phyloP scores from a whole-genome alignment of 2,797 vertebrate genomes.

The Somateria mollissima region DNA sequence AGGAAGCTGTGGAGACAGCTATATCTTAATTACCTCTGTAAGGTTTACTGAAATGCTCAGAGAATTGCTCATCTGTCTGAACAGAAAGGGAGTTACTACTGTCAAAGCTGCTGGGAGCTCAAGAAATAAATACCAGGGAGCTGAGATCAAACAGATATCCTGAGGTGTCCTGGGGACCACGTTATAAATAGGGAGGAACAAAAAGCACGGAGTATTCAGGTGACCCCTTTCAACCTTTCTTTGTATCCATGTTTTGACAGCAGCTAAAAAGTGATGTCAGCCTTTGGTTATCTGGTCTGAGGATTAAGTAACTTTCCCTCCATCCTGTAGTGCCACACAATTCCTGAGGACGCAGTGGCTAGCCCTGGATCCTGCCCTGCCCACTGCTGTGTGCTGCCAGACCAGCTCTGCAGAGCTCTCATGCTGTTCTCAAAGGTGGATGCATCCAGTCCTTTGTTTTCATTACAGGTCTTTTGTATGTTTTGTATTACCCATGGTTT shows the following conservation, averaged over 20 bases:
- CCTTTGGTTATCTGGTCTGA: neutral
- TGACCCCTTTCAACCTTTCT: neutral
- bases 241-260: neutral
- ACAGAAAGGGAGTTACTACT: neutral
- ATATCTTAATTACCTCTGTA: conserved; percentile 17
- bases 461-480: too few relatives aligned
- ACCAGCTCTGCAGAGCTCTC: neutral
- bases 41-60: neutral
- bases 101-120: neutral
- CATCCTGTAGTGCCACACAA: neutral
- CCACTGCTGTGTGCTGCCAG: too few relatives aligned
- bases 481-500: neutral
- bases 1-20: conserved; percentile 38
- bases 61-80: conserved; percentile 26
- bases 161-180: neutral
- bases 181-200: neutral
- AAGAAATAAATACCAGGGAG: neutral
- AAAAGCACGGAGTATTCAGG: neutral
- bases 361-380: neutral
- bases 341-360: neutral
- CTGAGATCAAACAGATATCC: conserved; percentile 11
- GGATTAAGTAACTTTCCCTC: neutral
- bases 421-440: neutral
- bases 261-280: neutral
- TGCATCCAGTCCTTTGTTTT: neutral